These are phyloP conservation scores for Crambe crambe DNA, from an alignment of 37 sponge, comb jelly and placozoan species.

Conservation along the genomic window DNA sequence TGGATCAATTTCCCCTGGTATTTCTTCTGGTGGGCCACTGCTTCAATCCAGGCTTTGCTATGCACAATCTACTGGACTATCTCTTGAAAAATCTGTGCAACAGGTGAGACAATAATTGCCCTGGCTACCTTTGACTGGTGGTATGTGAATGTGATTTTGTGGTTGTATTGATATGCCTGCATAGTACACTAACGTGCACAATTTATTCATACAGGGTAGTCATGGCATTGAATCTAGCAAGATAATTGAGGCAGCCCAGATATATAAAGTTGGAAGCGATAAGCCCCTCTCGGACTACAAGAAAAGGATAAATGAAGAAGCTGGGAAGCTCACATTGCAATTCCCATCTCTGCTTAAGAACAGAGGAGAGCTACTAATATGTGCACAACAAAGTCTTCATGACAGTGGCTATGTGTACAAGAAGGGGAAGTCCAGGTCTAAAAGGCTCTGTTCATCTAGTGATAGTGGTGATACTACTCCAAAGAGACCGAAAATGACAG, in stretches of 20 bases:
- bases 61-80: neutral
- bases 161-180: neutral
- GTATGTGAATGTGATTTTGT: neutral
- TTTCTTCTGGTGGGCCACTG: neutral
- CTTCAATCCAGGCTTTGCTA: slow-evolving; percentile 2
- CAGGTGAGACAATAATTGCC: neutral
- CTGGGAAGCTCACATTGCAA: neutral
- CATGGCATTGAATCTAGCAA: neutral
- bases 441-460: neutral
- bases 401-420: neutral
- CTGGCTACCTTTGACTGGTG: neutral
- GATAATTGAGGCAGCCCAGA: neutral
- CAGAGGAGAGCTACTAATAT: neutral
- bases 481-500: neutral
- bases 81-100: neutral
- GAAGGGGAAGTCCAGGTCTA: neutral
- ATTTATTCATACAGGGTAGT: too few relatives aligned
- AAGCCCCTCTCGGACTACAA: neutral
- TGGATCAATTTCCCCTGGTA: neutral
- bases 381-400: neutral
- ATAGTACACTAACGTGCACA: too few relatives aligned
- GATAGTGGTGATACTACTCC: neutral
- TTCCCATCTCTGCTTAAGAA: neutral
- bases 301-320: neutral
- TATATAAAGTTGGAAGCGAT: neutral